Conservation (phyloP, 1,140 invertebrate genomes). For the Sogatella furcifera region DNA sequence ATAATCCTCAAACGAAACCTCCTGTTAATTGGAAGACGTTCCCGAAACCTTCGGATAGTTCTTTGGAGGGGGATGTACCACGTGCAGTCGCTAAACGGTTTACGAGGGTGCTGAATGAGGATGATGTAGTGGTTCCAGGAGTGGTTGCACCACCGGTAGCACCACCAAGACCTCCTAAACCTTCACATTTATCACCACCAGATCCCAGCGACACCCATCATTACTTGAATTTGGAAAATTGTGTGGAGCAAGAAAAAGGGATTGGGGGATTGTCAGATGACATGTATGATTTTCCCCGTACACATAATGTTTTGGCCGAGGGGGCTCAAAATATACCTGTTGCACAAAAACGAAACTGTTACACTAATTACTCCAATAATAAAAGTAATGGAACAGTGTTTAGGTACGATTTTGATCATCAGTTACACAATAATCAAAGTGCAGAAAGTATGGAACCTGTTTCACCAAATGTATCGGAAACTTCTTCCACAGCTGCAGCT, state of each 20-base stretch:
- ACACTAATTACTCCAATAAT: conserved; percentile 58
- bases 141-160: conserved; percentile 30
- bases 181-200: conserved; percentile 40
- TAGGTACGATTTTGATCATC: conserved; percentile 40
- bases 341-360: conserved; percentile 43
- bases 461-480: conserved; percentile 35
- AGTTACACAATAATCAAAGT: conserved; percentile 14
- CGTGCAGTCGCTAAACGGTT: conserved; percentile 42
- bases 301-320: conserved; percentile 38
- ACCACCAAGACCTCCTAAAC: conserved; percentile 67
- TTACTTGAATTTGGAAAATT: conserved; percentile 25
- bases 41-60: conserved; percentile 41
- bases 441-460: conserved; percentile 39
- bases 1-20: conserved; percentile 15
- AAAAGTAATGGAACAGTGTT: conserved; percentile 39
- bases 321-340: conserved; percentile 21
- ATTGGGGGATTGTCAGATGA: conserved; percentile 40
- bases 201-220: conserved; percentile 28
- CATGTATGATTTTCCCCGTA: conserved; percentile 60
- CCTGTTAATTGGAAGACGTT: conserved; percentile 45
- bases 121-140: conserved; percentile 20
- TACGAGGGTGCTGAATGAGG: conserved; percentile 24
- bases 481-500: conserved; percentile 36
- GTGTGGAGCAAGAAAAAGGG: background rate
- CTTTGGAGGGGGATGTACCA: conserved; percentile 36